phyloP scores from a whole-genome alignment of 2,113 vertebrate genomes.

The Formicarius rufipectus region DNA sequence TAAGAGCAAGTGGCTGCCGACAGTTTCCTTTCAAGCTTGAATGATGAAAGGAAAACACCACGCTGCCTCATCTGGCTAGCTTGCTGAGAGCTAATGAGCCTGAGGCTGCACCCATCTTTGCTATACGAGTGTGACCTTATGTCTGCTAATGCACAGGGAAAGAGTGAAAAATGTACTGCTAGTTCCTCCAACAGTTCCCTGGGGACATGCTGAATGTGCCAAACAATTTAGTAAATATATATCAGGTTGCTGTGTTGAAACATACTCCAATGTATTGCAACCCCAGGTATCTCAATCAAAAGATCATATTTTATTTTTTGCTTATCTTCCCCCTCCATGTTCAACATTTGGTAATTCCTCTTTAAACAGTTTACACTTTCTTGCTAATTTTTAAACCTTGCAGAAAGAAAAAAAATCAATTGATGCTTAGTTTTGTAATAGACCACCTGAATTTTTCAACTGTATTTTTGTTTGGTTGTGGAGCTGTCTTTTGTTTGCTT shows the following conservation, averaged over 20 bases:
- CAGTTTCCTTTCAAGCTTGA: conserved; percentile 86
- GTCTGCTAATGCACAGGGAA: conserved; percentile 76
- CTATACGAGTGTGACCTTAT: conserved; percentile 78
- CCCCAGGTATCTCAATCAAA: conserved; percentile 62
- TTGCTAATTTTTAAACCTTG: neutral
- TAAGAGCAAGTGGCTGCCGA: conserved; percentile 81
- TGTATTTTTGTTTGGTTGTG: too few relatives aligned
- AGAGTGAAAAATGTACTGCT: conserved; percentile 72
- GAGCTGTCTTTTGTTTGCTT: too few relatives aligned
- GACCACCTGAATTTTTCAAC: neutral
- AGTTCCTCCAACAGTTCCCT: conserved; percentile 68
- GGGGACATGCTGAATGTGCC: conserved; percentile 68
- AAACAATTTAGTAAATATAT: conserved; percentile 80
- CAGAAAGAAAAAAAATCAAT: neutral
- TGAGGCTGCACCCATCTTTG: conserved; percentile 78
- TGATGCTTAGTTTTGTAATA: neutral
- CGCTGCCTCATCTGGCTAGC: conserved; percentile 77
- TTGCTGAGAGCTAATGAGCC: conserved; percentile 84
- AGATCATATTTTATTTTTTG: conserved; percentile 52
- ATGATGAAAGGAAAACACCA: conserved; percentile 84
- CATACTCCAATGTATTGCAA: conserved; percentile 53
- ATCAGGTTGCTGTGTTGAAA: conserved; percentile 73
- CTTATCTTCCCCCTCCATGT: neutral
- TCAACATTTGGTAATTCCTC: neutral
- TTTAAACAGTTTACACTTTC: neutral